Evolutionary conservation across 1,140 invertebrate genomes (phyloP).

Genomic region (Gonioctena quinquepunctata): DNA sequence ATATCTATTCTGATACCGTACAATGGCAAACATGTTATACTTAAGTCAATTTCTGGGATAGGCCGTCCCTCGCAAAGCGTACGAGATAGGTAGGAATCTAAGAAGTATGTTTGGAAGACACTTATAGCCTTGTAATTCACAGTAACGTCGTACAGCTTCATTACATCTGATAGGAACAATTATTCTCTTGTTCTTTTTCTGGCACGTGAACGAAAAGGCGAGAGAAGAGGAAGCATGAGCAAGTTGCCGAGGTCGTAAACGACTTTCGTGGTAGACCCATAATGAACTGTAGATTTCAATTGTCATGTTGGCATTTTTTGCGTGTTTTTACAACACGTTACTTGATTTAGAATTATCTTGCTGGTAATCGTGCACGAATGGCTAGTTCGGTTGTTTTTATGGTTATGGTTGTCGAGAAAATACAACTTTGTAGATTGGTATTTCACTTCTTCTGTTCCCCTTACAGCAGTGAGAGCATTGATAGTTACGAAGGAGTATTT

Average conservation of each 20-base stretch:
- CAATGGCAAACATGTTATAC: background rate
- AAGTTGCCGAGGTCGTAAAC: background rate
- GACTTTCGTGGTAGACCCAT: conserved; percentile 9
- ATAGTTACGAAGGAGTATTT: background rate
- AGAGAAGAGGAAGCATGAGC: background rate
- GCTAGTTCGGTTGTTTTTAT: background rate
- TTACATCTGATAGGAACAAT: conserved; percentile 20
- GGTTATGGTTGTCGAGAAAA: background rate
- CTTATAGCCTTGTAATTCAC: conserved; percentile 29
- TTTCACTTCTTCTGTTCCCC: background rate
- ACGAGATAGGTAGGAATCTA: conserved; percentile 22
- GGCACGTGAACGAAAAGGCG: background rate
- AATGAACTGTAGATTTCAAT: conserved; percentile 21
- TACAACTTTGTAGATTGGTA: background rate
- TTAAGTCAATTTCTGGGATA: conserved; percentile 1
- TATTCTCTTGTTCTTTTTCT: conserved; percentile 6
- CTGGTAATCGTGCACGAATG: background rate
- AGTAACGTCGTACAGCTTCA: conserved; percentile 26
- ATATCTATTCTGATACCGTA: background rate
- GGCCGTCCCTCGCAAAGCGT: background rate
- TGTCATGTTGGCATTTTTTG: conserved; percentile 9
- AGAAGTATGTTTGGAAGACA: conserved; percentile 23
- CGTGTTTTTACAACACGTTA: conserved; percentile 8
- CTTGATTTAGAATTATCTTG: conserved; percentile 7
- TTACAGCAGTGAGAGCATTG: background rate